These are phyloP conservation scores for Carlito syrichta DNA, from an alignment of 2,113 vertebrate genomes.

Conservation along the genomic window DNA sequence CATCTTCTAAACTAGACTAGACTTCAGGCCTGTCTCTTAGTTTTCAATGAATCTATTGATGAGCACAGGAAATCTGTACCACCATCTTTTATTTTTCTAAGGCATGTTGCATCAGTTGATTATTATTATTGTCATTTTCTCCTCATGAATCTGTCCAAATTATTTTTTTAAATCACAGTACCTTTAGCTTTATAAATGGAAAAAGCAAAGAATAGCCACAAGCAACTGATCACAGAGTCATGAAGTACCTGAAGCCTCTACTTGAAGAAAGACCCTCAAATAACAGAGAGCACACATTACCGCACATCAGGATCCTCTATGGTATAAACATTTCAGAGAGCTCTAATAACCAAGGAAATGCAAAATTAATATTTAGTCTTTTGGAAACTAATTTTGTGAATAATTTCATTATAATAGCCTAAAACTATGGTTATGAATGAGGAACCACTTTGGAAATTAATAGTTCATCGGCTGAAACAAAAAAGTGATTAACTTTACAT, in stretches of 20 bases:
- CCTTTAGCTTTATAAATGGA: background rate
- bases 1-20: background rate
- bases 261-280: background rate
- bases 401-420: slow-evolving; percentile 16
- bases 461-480: slow-evolving; percentile 19
- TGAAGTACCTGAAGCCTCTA: background rate
- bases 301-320: fast-evolving
- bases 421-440: background rate
- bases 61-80: background rate
- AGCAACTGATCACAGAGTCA: background rate
- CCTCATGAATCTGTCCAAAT: background rate
- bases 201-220: background rate
- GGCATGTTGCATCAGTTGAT: background rate
- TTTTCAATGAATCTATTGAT: background rate
- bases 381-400: slow-evolving; percentile 41
- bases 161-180: background rate
- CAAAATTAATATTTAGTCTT: slow-evolving; percentile 26
- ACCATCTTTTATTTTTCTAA: background rate
- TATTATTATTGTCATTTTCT: background rate
- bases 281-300: background rate
- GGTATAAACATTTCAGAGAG: background rate
- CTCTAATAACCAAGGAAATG: background rate
- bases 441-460: slow-evolving; percentile 33
- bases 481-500: slow-evolving; percentile 30
- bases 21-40: background rate